A percentile compares a stretch with the other conserved stretches of the same genome.
These are phyloP conservation scores for Eupithecia exiguata DNA, from an alignment of 2,888 invertebrate species.

Conservation along the genomic window DNA sequence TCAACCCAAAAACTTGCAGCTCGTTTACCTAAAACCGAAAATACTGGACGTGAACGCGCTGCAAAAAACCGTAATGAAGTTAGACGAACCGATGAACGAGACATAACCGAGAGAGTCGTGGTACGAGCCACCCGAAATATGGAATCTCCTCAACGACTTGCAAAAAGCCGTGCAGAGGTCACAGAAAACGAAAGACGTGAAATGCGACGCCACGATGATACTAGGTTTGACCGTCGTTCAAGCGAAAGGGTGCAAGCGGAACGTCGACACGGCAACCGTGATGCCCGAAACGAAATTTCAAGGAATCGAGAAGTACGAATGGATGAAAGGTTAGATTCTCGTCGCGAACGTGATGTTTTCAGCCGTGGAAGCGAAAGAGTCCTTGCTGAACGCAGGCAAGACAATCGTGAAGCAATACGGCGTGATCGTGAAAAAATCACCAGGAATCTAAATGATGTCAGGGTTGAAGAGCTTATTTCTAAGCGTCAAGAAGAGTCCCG, in stretches of 20 bases:
- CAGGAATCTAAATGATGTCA: neutral
- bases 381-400: neutral
- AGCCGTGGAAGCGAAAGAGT: conserved; percentile 1
- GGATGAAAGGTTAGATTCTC: conserved; percentile 6
- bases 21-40: neutral
- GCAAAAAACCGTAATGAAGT: conserved; percentile 15
- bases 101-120: neutral
- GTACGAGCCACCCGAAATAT: conserved; percentile 14
- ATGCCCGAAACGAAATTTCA: conserved; percentile 2
- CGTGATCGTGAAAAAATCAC: neutral
- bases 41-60: conserved; percentile 13
- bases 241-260: conserved; percentile 32
- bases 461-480: neutral
- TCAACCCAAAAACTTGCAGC: conserved; percentile 2
- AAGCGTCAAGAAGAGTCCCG: conserved; percentile 15
- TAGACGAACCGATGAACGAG: conserved; percentile 6
- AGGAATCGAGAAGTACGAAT: conserved; percentile 13
- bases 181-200: conserved; percentile 25
- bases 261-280: conserved; percentile 16
- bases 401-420: neutral
- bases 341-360: neutral
- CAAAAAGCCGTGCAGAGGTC: conserved; percentile 8
- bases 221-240: conserved; percentile 19
- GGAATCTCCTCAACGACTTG: conserved; percentile 10
- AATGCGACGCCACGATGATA: conserved; percentile 17